Evolutionary conservation across 2,888 invertebrate genomes (phyloP), one percentile per base, ranked within the genome.

Genomic region (Sceliomorpha sp.): DNA sequence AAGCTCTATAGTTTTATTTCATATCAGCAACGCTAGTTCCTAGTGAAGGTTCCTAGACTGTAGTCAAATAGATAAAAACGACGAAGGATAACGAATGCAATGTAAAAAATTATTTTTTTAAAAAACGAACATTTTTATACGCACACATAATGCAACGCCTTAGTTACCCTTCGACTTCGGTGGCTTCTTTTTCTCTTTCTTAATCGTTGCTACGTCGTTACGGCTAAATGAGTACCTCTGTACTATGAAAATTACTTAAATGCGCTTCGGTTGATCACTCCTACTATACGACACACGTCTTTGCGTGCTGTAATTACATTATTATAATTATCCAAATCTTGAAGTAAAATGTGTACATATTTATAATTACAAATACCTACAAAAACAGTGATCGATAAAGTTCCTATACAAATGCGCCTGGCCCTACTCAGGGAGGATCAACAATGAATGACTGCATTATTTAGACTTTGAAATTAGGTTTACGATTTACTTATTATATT

Each of bases 401-500:
- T 88, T 88, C 87, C 88, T 88, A 88, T 87, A 84, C 82, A 77
- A 85, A 79, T 73, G 75, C 73, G 74, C 73, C 76, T 71, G 72
- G 74, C 76, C 75, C 67, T 40, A 24, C 44, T 26, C 27, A 58
- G 45, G 64, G 37, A 60, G 58, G 58, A 63, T 70, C 73, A 68
- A 71, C 62, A 44, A 68, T 68, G 45, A 60, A 62, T 32, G 39
- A 55, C 56, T 70, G 47, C 20, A 47, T 66, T 67, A 53, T 56
- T 69, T 72, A 44, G 60, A 58, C 48, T 70, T 53, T 36, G 63
- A 64, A 24, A 37, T 63, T 70, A 50, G 15, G 15, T 17, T 40
- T 12, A 14, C 13, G 10, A 45, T 12, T 40, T 37, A 48, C 58
- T 51, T 14, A 20, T 40, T 15, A 37, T 47, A 58, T 72, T 56